Evolutionary conservation across 2,888 invertebrate species (phyloP).

Genomic region (Saturnia japonica): DNA sequence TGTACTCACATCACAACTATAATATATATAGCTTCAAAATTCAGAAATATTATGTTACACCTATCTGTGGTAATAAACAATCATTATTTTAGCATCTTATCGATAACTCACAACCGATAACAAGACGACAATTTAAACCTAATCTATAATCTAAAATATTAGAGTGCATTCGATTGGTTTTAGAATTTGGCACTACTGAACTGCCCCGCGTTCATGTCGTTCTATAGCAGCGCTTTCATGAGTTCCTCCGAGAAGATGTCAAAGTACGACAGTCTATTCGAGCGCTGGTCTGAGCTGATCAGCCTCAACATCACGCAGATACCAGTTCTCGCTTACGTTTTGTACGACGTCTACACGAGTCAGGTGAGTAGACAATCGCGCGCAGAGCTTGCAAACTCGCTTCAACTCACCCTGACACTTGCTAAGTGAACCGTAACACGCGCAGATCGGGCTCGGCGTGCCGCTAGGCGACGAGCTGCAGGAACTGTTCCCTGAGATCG

Average conservation of each 20-base stretch:
- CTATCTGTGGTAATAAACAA: no score
- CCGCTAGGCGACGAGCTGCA: slow-evolving; percentile 31
- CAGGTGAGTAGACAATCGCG: slow-evolving; percentile 36
- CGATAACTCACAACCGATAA: no score
- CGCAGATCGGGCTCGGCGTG: slow-evolving; percentile 41
- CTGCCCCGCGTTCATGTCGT: slow-evolving; percentile 37
- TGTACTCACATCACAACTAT: no score
- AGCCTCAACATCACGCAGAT: slow-evolving; percentile 26
- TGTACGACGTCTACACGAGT: slow-evolving; percentile 39
- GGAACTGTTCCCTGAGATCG: slow-evolving; percentile 33
- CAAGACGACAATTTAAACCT: no score
- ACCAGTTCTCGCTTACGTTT: slow-evolving; percentile 26
- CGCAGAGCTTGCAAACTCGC: not conserved
- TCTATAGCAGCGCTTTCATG: slow-evolving; percentile 6
- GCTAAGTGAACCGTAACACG: not conserved
- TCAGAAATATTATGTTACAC: no score
- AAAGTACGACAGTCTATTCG: slow-evolving; percentile 30
- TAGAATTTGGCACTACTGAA: slow-evolving; percentile 43
- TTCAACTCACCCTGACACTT: not conserved
- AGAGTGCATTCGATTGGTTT: slow-evolving; percentile 19
- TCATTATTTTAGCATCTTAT: no score
- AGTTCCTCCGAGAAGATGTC: slow-evolving; percentile 25
- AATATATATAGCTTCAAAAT: no score
- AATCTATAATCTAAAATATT: not conserved
- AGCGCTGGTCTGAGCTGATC: slow-evolving; percentile 27